These are phyloP conservation scores for Apodemus speciosus DNA, from an alignment of 2,113 vertebrate species.

Conservation along the genomic window DNA sequence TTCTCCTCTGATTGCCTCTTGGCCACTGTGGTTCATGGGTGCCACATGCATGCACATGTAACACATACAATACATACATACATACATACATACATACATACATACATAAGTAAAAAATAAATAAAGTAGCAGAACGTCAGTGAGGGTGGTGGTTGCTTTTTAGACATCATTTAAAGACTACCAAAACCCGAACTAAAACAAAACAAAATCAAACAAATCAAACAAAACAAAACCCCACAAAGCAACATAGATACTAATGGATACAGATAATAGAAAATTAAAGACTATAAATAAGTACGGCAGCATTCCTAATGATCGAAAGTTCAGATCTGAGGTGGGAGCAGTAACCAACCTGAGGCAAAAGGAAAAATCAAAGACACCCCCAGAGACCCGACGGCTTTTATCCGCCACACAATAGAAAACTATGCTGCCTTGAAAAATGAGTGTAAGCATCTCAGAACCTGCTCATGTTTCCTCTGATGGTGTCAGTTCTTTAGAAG, in stretches of 20 bases:
- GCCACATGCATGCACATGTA: not conserved
- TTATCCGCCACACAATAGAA: not conserved
- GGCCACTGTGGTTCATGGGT: not conserved
- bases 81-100: no score
- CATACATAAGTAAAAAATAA: not conserved
- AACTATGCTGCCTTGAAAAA: not conserved
- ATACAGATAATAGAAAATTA: not conserved
- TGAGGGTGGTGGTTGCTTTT: rapidly evolving
- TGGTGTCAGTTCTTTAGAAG: not conserved
- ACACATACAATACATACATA: not conserved
- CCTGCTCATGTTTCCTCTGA: not conserved
- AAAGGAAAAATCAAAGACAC: not conserved
- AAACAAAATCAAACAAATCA: no score
- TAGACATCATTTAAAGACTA: not conserved
- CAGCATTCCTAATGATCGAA: not conserved
- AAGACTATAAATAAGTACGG: not conserved
- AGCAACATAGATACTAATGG: not conserved
- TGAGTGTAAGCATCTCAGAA: not conserved
- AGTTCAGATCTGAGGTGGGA: not conserved
- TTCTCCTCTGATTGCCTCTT: no score
- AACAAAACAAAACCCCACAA: not conserved
- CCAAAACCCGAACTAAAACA: no score
- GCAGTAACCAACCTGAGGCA: no score
- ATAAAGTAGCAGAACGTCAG: not conserved
- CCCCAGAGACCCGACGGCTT: not conserved